phyloP scores from a whole-genome alignment of 2,888 invertebrate genomes.

The Heliconius charithonia region DNA sequence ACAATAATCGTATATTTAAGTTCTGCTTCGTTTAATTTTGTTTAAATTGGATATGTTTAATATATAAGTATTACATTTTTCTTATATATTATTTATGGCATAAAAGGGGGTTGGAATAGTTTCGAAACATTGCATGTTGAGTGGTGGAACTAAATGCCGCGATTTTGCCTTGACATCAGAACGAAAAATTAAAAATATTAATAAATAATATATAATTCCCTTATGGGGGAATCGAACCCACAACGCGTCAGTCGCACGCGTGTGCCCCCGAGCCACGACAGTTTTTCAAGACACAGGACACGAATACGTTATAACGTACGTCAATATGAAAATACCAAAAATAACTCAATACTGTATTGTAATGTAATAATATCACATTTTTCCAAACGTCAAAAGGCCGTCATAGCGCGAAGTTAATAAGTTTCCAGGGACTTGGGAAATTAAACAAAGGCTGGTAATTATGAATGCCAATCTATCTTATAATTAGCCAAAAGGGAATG shows the following conservation, averaged over 20 bases:
- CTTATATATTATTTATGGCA: too few relatives aligned
- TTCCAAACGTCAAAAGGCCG: conserved; percentile 37
- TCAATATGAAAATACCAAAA: not conserved
- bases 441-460: conserved; percentile 49
- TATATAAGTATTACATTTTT: too few relatives aligned
- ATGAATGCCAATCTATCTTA: conserved; percentile 48
- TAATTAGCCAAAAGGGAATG: conserved; percentile 48
- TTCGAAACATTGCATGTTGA: too few relatives aligned
- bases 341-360: not conserved
- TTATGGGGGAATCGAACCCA: not conserved
- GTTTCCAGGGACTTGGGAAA: conserved; percentile 42
- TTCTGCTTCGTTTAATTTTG: too few relatives aligned
- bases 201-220: not conserved
- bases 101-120: too few relatives aligned
- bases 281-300: too few relatives aligned
- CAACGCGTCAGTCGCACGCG: not conserved
- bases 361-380: conserved; percentile 20
- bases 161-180: not conserved
- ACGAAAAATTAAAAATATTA: not conserved
- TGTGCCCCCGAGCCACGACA: too few relatives aligned
- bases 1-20: too few relatives aligned
- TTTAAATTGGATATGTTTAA: too few relatives aligned
- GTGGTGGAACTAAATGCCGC: too few relatives aligned
- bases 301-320: not conserved
- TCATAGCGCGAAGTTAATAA: conserved; percentile 44